These are phyloP conservation scores for Axis porcinus DNA, from an alignment of 2,113 vertebrate species.

Conservation along the genomic window DNA sequence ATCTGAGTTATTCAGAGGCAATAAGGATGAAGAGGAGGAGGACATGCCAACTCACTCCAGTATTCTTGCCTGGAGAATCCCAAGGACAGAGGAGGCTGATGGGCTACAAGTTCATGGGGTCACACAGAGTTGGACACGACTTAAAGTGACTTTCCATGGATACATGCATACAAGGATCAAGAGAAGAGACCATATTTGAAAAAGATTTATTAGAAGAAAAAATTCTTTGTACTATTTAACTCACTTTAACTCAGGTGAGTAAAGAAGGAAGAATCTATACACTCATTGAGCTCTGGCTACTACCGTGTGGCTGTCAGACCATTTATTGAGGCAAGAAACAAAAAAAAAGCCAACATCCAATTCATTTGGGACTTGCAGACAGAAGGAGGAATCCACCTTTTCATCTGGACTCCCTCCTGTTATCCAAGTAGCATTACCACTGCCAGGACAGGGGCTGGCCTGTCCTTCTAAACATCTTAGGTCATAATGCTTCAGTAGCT, in stretches of 20 bases:
- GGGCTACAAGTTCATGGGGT: background rate
- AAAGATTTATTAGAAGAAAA: background rate
- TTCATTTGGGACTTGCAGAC: background rate
- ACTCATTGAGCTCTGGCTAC: background rate
- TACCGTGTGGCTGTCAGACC: background rate
- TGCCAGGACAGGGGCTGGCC: background rate
- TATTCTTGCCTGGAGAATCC: background rate
- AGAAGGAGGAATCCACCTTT: background rate
- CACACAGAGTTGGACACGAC: background rate
- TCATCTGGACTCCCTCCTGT: background rate
- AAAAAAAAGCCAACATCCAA: background rate
- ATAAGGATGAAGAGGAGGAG: background rate
- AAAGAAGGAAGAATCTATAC: background rate
- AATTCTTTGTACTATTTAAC: background rate
- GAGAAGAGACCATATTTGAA: background rate
- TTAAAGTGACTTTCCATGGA: background rate
- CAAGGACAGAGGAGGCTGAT: background rate
- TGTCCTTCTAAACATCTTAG: background rate
- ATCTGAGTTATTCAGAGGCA: background rate
- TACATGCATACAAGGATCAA: background rate
- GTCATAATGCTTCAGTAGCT: background rate
- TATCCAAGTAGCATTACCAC: background rate
- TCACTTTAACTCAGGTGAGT: background rate
- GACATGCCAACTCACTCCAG: background rate
- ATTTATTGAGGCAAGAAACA: background rate